These are phyloP conservation scores for Pachypsylla venusta DNA, from an alignment of 1,140 invertebrate species.

Conservation along the genomic window DNA sequence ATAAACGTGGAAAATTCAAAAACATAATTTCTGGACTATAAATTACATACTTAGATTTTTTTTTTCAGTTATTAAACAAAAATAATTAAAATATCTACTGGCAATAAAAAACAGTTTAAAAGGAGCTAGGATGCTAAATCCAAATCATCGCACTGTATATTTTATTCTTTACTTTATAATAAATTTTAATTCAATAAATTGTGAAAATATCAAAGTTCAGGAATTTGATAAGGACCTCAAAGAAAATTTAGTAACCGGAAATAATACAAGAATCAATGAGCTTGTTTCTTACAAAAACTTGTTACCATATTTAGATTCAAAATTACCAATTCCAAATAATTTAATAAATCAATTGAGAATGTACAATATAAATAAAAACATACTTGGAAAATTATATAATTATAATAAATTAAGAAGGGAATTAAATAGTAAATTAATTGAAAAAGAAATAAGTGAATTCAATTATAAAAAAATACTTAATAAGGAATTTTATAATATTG, in stretches of 20 bases:
- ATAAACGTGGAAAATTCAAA: no score
- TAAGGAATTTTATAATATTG: background rate
- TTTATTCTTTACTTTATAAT: no score
- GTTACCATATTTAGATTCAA: background rate
- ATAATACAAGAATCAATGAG: constrained; percentile 1
- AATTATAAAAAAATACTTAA: background rate
- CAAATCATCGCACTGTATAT: no score
- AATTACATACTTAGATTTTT: no score
- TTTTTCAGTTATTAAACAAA: no score
- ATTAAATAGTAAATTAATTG: background rate
- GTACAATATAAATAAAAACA: constrained; percentile 2
- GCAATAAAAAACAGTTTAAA: no score
- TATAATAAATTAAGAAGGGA: background rate
- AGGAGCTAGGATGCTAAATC: no score
- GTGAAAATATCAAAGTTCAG: background rate
- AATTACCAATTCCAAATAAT: background rate
- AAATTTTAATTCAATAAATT: background rate
- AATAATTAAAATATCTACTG: no score
- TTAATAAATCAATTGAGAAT: constrained; percentile 3
- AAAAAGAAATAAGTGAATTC: background rate
- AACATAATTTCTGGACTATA: no score
- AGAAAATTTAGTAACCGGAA: background rate
- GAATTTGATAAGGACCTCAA: background rate
- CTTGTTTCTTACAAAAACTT: background rate
- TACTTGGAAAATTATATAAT: background rate